These are phyloP conservation scores for Tylochromis polylepis DNA, from an alignment of 2,113 vertebrate genomes.

Conservation along the genomic window DNA sequence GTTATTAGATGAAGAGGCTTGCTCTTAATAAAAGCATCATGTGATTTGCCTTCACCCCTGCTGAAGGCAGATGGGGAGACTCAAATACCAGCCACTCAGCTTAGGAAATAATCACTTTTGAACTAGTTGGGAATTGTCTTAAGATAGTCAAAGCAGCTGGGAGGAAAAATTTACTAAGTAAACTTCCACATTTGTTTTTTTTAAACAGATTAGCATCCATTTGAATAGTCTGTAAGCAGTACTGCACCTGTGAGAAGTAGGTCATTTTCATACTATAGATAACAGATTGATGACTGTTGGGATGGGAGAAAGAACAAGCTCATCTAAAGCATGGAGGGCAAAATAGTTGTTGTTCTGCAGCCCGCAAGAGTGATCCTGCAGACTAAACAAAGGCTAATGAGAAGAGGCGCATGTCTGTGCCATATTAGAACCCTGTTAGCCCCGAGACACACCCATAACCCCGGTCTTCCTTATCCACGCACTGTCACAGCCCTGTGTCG, in stretches of 20 bases:
- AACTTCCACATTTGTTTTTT: background rate
- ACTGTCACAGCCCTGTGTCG: conserved; percentile 10
- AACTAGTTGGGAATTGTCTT: background rate
- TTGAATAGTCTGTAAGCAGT: background rate
- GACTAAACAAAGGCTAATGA: conserved; percentile 23
- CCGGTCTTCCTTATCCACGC: background rate
- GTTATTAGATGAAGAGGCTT: conserved; percentile 65
- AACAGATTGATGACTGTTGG: background rate
- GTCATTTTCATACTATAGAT: background rate
- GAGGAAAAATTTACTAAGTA: background rate
- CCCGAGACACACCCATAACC: conserved; percentile 5
- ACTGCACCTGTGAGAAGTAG: background rate
- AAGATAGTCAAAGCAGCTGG: background rate
- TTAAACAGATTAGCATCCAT: background rate
- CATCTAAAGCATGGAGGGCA: background rate
- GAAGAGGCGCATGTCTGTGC: conserved; percentile 9
- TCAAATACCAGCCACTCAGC: background rate
- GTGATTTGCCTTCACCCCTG: conserved; percentile 17
- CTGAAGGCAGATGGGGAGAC: background rate
- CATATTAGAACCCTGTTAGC: conserved; percentile 23
- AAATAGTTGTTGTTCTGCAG: conserved; percentile 7
- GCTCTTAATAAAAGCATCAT: conserved; percentile 56
- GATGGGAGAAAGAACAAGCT: background rate
- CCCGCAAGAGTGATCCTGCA: background rate
- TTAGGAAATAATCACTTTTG: background rate